These are phyloP conservation scores for Drosophila mojavensis DNA, from an alignment of 1,140 invertebrate species.

Conservation along the genomic window DNA sequence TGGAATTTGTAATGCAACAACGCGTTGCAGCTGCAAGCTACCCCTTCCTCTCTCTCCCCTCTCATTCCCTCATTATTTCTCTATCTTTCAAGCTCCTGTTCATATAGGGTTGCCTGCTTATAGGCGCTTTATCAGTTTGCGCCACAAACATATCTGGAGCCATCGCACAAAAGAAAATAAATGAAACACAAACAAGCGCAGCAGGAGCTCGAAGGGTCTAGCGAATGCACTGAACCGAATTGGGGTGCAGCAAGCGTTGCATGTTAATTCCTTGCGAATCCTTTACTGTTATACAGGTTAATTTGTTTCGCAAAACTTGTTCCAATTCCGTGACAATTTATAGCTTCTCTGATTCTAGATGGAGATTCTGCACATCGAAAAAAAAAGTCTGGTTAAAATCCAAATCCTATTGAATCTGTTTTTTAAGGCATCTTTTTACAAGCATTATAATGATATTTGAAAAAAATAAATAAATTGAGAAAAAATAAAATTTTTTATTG, in stretches of 20 bases:
- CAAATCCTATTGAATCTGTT: too few relatives aligned
- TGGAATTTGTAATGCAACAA: slow-evolving; percentile 74
- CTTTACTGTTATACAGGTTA: too few relatives aligned
- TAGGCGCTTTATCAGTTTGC: slow-evolving; percentile 34
- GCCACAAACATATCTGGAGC: slow-evolving; percentile 38
- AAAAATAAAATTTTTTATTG: too few relatives aligned
- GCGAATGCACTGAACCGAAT: slow-evolving; percentile 20
- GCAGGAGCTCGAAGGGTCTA: not conserved
- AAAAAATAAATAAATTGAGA: too few relatives aligned
- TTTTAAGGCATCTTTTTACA: too few relatives aligned
- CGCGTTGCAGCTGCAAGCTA: not conserved
- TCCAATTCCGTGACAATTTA: too few relatives aligned
- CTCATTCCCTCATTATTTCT: not conserved
- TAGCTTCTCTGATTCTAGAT: too few relatives aligned
- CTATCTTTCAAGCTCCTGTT: not conserved
- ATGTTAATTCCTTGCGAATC: too few relatives aligned
- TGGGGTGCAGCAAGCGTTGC: not conserved
- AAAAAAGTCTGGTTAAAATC: too few relatives aligned
- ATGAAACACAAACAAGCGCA: slow-evolving; percentile 20
- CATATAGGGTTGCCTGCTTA: slow-evolving; percentile 13
- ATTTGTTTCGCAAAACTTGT: too few relatives aligned
- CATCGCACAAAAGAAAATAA: slow-evolving; percentile 30
- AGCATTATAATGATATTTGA: too few relatives aligned
- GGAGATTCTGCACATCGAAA: too few relatives aligned
- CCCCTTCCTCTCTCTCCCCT: not conserved